Base-by-base conservation (phyloP, 2,888 invertebrate genomes). In the Byasa hedistus region DNA sequence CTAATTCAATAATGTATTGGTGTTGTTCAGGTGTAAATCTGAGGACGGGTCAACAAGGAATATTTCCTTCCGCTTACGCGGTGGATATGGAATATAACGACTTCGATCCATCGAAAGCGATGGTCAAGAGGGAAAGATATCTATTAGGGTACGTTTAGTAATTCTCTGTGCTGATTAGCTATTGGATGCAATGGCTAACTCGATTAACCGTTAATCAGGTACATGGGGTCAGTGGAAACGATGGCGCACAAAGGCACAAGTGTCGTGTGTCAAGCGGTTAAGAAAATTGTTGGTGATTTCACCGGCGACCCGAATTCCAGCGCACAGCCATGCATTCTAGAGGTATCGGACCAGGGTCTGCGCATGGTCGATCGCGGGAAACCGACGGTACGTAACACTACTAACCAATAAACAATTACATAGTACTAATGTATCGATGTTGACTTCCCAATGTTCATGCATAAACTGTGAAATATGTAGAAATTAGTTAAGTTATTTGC, bases 81-180 rank as follows among this genome's bases (percentile, higher is more conserved):
- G 98, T 98, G 27, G 99, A 99, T 82, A 95, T 98, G 90, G 98
- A 98, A 78, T 98, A 98, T 86, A 97, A 96, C 78, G 99, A 99
- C 78, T 98, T 98, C 83, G 98, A 98, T 85, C 96, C 97, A 5
- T 93, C 95, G 56, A 95, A 95, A 74, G 95, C 96, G 71, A 96
- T 96, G 86, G 96, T 96, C 22, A 95, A 96, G 84, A 93, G 97
- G 75, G 98, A 98, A 83, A 92, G 98, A 72, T 98, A 97, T 85
- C 93, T 98, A 66, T 91, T 99, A 79, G 97, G 98, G 79, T 92
- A 75, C 73, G 83, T 76, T 63, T 36, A 59, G 54, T 23, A 19
- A 55, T 15, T 0, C 48, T n/a, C 19, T n/a, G 19, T 10, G 52
- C n/a, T n/a, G n/a, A 10, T 54, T 10, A 54, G 10, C n/a, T 54